Percentiles rank a stretch among this genome's conserved stretches.
These are phyloP conservation scores for Dascyllus trimaculatus DNA, from an alignment of 2,113 vertebrate species.

Conservation along the genomic window DNA sequence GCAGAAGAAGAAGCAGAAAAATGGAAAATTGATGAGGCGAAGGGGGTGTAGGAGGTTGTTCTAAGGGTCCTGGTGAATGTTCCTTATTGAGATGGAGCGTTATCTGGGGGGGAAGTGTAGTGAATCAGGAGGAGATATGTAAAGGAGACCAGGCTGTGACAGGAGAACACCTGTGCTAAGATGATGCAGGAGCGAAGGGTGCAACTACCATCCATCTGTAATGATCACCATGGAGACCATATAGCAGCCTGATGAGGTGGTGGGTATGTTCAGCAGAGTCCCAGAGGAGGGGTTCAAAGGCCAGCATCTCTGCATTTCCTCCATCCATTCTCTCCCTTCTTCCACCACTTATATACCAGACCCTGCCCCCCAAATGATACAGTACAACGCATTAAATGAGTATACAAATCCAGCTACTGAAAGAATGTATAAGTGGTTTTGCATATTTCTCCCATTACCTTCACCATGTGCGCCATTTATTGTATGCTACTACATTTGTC, in stretches of 20 bases:
- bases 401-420: neutral
- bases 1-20: conserved; percentile 23
- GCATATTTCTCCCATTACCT: neutral
- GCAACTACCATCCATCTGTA: conserved; percentile 39
- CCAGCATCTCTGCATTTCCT: conserved; percentile 24
- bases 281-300: conserved; percentile 46
- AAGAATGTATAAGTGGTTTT: neutral
- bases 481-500: neutral
- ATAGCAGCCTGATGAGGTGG: conserved; percentile 16
- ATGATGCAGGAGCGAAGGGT: conserved; percentile 14
- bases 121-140: conserved; percentile 32
- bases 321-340: neutral
- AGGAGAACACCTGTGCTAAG: conserved; percentile 48
- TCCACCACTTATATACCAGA: neutral
- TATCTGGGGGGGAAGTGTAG: conserved; percentile 15
- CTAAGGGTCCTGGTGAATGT: conserved; percentile 40
- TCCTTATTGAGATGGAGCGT: conserved; percentile 51
- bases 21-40: conserved; percentile 52
- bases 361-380: neutral
- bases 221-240: conserved; percentile 64
- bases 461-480: neutral
- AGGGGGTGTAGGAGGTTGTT: conserved; percentile 26
- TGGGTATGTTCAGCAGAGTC: conserved; percentile 26
- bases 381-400: no score
- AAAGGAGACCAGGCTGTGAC: conserved; percentile 34